Evolutionary conservation across 1,140 invertebrate species (phyloP).

Genomic region (Aphidius gifuensis): DNA sequence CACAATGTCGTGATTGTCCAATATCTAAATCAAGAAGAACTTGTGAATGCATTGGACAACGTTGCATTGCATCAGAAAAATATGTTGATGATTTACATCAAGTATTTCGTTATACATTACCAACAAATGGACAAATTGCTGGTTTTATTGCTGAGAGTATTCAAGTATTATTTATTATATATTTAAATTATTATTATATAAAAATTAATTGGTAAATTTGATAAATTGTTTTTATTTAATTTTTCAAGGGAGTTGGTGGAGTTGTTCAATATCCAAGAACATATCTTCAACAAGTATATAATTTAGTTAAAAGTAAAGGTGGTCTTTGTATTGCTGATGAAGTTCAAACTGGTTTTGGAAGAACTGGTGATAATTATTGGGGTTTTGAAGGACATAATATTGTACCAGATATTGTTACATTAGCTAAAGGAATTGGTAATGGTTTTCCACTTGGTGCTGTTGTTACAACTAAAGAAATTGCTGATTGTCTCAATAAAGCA

Average conservation of each 20-base stretch:
- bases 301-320: conserved; percentile 74
- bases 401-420: conserved; percentile 87
- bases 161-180: conserved; percentile 69
- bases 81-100: conserved; percentile 84
- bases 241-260: conserved; percentile 77
- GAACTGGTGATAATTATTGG: conserved; percentile 93
- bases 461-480: conserved; percentile 84
- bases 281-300: conserved; percentile 79
- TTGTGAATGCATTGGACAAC: conserved; percentile 63
- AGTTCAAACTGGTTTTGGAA: conserved; percentile 94
- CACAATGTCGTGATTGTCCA: conserved; percentile 81
- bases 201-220: too few relatives aligned
- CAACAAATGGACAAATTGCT: conserved; percentile 69
- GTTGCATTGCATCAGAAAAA: conserved; percentile 72
- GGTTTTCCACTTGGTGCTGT: conserved; percentile 94
- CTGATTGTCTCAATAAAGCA: conserved; percentile 69
- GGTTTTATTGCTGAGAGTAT: conserved; percentile 93
- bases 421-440: conserved; percentile 89
- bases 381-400: conserved; percentile 87
- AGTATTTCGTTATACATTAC: conserved; percentile 71
- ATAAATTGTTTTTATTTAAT: conserved; percentile 20
- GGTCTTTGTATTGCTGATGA: conserved; percentile 92
- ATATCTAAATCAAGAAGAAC: conserved; percentile 65
- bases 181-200: neutral
- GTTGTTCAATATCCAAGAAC: conserved; percentile 87